A percentile compares a stretch with the other conserved stretches of the same genome.
phyloP scores from a whole-genome alignment of 2,888 invertebrate genomes.

The Sipha maydis region DNA sequence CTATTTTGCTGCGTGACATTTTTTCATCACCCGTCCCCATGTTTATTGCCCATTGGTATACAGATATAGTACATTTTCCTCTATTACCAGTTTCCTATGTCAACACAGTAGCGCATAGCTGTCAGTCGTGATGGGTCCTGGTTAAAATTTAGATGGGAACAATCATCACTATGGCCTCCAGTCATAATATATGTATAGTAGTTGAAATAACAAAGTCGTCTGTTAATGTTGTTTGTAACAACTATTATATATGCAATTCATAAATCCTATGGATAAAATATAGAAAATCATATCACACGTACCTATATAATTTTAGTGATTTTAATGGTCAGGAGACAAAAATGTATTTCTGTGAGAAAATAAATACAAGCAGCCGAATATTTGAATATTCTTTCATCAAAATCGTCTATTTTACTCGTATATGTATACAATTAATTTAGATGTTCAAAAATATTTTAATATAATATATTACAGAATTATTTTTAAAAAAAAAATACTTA shows the following conservation, averaged over 20 bases:
- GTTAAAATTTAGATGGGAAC: constrained; percentile 49
- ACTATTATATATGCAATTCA: neutral
- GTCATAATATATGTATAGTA: neutral
- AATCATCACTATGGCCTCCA: constrained; percentile 25
- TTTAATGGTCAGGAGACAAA: neutral
- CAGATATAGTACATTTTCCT: neutral
- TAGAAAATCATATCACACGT: neutral
- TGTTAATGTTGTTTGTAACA: constrained; percentile 27
- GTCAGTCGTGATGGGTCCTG: constrained; percentile 35
- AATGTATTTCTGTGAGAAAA: neutral
- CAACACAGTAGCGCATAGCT: constrained; percentile 40
- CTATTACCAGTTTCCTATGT: constrained; percentile 52
- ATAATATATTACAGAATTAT: no score
- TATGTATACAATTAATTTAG: no score
- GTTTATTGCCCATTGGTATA: neutral
- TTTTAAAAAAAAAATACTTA: no score
- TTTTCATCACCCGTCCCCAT: neutral
- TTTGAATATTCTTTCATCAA: neutral
- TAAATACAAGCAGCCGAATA: neutral
- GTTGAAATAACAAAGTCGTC: constrained; percentile 8
- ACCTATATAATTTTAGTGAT: neutral
- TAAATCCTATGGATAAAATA: neutral
- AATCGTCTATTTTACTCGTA: neutral
- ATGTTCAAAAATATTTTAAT: no score
- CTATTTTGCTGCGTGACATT: constrained; percentile 2